These are phyloP conservation scores for Electrophaes corylata DNA, from an alignment of 2,888 invertebrate species.

Conservation along the genomic window DNA sequence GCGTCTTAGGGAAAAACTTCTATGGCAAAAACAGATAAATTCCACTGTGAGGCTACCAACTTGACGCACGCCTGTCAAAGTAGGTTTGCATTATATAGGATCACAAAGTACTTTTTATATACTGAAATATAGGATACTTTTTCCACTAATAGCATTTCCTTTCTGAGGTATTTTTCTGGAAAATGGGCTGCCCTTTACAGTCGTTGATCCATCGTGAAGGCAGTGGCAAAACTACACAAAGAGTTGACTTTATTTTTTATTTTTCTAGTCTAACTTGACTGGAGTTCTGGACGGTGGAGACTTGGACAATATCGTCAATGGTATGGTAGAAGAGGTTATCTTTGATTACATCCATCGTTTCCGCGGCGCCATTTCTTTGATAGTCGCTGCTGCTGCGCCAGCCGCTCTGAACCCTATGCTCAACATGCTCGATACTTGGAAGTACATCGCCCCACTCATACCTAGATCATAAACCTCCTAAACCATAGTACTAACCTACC, in stretches of 20 bases:
- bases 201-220: too few species aligned
- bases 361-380: conserved; percentile 58
- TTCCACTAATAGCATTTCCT: too few species aligned
- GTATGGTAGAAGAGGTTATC: conserved; percentile 67
- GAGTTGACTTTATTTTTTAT: conserved; percentile 7
- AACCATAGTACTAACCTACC: background rate
- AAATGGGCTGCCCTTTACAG: too few species aligned
- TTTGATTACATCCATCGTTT: conserved; percentile 69
- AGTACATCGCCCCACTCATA: conserved; percentile 55
- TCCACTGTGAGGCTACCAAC: too few species aligned
- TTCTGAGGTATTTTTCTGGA: too few species aligned
- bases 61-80: too few species aligned
- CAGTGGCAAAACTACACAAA: too few species aligned
- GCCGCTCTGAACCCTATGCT: conserved; percentile 59
- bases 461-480: conserved; percentile 35
- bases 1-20: too few species aligned
- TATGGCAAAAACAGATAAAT: too few species aligned
- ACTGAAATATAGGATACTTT: too few species aligned
- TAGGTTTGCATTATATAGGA: too few species aligned
- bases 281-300: conserved; percentile 78
- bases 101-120: too few species aligned
- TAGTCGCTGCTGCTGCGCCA: conserved; percentile 37
- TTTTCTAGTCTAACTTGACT: conserved; percentile 60
- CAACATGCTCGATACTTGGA: conserved; percentile 68
- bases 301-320: conserved; percentile 72